Conservation (phyloP, 1,140 invertebrate genomes). For the Magallana angulata region DNA sequence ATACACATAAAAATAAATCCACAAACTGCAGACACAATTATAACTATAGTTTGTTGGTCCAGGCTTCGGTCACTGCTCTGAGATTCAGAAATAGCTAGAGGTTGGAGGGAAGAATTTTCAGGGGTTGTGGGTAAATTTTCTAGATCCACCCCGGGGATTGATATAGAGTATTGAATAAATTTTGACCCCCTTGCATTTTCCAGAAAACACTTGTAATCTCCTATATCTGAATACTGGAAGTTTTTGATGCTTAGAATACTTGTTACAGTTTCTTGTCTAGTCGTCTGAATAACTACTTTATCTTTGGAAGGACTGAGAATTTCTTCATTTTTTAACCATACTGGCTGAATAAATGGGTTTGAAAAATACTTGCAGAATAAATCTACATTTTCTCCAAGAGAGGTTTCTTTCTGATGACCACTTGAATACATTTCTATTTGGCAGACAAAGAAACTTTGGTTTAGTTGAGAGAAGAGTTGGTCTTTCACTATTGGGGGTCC, state of each 20-base stretch:
- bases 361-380: slow-evolving; percentile 68
- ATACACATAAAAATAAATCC: slow-evolving; percentile 64
- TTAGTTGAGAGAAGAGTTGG: slow-evolving; percentile 55
- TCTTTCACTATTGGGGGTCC: slow-evolving; percentile 58
- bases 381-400: slow-evolving; percentile 51
- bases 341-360: slow-evolving; percentile 58
- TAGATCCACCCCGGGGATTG: slow-evolving; percentile 58
- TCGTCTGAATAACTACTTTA: slow-evolving; percentile 49
- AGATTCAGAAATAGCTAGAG: slow-evolving; percentile 41
- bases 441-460: slow-evolving; percentile 59
- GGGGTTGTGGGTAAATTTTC: slow-evolving; percentile 43
- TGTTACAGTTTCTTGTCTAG: slow-evolving; percentile 52
- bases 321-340: slow-evolving; percentile 63
- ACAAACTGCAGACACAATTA: slow-evolving; percentile 65
- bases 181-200: slow-evolving; percentile 67
- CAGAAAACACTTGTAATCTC: slow-evolving; percentile 69
- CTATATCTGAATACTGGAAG: slow-evolving; percentile 65
- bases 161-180: slow-evolving; percentile 65
- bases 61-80: slow-evolving; percentile 4
- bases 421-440: slow-evolving; percentile 66
- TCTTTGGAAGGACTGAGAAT: slow-evolving; percentile 39
- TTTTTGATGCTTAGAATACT: slow-evolving; percentile 61
- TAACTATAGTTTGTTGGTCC: slow-evolving; percentile 63
- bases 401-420: slow-evolving; percentile 47
- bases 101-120: slow-evolving; percentile 8